Evolutionary conservation across 35 echinoderm and acorn worm genomes (phyloP).

Genomic region (Lytechinus pictus): DNA sequence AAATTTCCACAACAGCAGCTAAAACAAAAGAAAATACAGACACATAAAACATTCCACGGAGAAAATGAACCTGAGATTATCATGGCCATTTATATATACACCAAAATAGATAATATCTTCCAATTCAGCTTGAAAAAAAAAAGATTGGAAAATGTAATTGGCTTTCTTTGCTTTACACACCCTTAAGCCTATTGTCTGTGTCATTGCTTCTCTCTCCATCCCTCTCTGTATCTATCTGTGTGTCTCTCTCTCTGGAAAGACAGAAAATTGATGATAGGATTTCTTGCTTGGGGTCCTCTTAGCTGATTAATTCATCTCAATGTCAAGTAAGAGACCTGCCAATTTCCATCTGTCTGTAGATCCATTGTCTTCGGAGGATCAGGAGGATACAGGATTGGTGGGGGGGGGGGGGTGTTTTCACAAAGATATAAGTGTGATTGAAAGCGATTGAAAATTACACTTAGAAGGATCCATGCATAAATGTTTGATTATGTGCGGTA

Average conservation of each 20-base stretch:
- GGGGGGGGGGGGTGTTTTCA: no score
- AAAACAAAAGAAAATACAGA: neutral
- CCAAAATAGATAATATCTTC: neutral
- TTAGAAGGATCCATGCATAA: no score
- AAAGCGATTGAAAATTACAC: no score
- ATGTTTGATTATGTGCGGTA: no score
- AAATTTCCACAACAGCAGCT: no score
- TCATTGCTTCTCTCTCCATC: neutral
- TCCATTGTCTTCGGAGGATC: neutral
- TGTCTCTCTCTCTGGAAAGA: neutral
- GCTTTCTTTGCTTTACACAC: neutral
- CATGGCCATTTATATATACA: neutral
- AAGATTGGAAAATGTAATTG: neutral
- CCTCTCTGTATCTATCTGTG: neutral
- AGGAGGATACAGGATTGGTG: neutral
- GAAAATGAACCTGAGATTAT: neutral
- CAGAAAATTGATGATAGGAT: no score
- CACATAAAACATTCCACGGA: neutral
- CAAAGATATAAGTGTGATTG: no score
- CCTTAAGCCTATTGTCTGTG: neutral
- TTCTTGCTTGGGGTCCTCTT: neutral
- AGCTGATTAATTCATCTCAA: neutral
- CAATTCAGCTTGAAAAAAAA: neutral
- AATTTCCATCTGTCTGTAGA: neutral
- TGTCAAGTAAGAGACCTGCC: conserved; percentile 8